These are phyloP conservation scores for Motacilla alba DNA, from an alignment of 2,113 vertebrate genomes.

Conservation along the genomic window DNA sequence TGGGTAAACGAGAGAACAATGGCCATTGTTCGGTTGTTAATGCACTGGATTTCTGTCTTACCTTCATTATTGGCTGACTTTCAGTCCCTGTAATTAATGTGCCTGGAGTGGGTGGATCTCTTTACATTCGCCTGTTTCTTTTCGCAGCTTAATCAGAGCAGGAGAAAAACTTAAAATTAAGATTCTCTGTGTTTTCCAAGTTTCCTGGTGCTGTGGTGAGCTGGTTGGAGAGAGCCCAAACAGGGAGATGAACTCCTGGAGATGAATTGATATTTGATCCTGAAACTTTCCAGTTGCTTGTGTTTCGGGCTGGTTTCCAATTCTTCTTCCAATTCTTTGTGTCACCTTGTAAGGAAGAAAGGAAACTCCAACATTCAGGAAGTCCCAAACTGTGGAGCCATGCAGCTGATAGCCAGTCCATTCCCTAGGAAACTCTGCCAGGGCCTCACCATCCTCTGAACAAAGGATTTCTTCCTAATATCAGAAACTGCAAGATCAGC, in stretches of 20 bases:
- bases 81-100: constrained; percentile 2
- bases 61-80: background rate
- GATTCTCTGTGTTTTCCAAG: background rate
- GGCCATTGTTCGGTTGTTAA: background rate
- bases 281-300: background rate
- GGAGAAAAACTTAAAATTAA: background rate
- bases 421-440: background rate
- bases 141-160: background rate
- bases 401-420: background rate
- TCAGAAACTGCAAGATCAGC: background rate
- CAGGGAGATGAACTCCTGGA: background rate
- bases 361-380: background rate
- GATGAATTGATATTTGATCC: background rate
- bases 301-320: background rate
- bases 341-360: background rate
- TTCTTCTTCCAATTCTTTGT: background rate
- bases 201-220: fast-evolving
- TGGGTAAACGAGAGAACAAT: background rate
- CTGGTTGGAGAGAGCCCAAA: background rate
- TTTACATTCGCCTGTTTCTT: background rate
- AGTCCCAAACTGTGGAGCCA: background rate
- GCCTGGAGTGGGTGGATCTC: background rate
- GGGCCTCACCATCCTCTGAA: background rate
- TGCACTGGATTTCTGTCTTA: background rate
- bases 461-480: background rate